phyloP scores from a whole-genome alignment of 2,113 vertebrate genomes.

The Daboia siamensis region DNA sequence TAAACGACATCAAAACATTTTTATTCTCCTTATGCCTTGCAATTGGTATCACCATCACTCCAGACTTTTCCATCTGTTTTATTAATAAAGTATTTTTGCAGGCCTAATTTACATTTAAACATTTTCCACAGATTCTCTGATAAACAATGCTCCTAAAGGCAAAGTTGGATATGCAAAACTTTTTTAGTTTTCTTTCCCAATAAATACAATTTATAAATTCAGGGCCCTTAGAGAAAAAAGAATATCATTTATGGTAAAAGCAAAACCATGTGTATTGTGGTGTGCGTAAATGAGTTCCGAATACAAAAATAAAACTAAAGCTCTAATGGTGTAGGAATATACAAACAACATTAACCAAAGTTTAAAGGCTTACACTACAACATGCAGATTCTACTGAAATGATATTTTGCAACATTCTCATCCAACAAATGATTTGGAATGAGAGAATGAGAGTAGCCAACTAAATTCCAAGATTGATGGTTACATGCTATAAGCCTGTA shows the following conservation, averaged over 20 bases:
- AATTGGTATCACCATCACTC: background rate
- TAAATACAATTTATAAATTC: constrained; percentile 39
- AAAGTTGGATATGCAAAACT: constrained; percentile 20
- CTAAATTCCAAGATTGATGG: background rate
- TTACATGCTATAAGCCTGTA: background rate
- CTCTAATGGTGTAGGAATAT: background rate
- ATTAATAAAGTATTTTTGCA: background rate
- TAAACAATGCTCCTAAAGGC: constrained; percentile 69
- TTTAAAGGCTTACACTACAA: background rate
- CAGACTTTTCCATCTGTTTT: background rate
- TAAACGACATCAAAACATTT: background rate
- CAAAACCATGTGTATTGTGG: constrained; percentile 7
- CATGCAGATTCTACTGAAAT: background rate
- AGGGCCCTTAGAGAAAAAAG: background rate
- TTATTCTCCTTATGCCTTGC: background rate
- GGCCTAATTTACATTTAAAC: background rate
- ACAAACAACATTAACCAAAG: background rate
- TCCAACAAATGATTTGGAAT: background rate
- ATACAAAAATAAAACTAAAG: background rate
- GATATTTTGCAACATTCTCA: background rate
- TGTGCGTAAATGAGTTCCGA: background rate
- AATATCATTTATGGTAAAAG: constrained; percentile 9
- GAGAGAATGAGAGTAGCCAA: background rate
- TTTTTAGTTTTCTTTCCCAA: constrained; percentile 36
- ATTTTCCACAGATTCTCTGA: background rate